Base-by-base conservation (phyloP, 2,888 invertebrate genomes). In the Dolichomitus sp. region DNA sequence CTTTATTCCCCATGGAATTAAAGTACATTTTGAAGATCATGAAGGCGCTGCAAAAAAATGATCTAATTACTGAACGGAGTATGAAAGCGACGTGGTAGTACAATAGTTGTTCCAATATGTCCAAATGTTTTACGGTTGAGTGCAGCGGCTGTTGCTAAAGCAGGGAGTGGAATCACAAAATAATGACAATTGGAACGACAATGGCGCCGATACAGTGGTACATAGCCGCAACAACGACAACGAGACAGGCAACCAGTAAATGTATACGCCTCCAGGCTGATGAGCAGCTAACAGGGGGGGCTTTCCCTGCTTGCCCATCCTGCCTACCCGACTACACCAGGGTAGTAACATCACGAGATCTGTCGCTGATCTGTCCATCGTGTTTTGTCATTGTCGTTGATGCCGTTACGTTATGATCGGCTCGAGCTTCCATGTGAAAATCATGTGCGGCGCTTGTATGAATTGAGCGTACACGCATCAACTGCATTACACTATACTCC, bases 241-340 rank as follows among this genome's bases (percentile, higher is more conserved):
- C 89, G 77, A 63, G 76, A 77, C 40, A 57, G 50, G 45, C 54
- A 57, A 52, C 42, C 69, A 19, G 45, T 68, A 68, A 19, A 61
- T 19, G 37, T 63, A 48, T 65, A 45, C 66, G 83, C 91, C 92
- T 89, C 89, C 88, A 91, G 91, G 91, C 92, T 91, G 92, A 92
- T 91, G 90, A 91, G 91, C 88, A 85, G 88, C 90, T 92, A 92
- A 93, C 91, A 87, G 92, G 91, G 92, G 89, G 89, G 88, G 37
- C 7, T 9, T 88, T 89, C 88, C 89, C 88, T 84, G 84, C 66
- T 81, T 79, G 70, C 65, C 54, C 52, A 50, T 72, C 45, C 59
- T 72, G 45, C 19, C 59, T 63, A 86, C 79, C 84, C 69, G 83
- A n/a, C n/a, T n/a, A 78, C 66, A 61, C 45, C 73, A 61, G 80